A percentile compares a stretch with the other conserved stretches of the same genome.
These are phyloP conservation scores for Crax fasciolata DNA, from an alignment of 2,797 vertebrate species.

Conservation along the genomic window DNA sequence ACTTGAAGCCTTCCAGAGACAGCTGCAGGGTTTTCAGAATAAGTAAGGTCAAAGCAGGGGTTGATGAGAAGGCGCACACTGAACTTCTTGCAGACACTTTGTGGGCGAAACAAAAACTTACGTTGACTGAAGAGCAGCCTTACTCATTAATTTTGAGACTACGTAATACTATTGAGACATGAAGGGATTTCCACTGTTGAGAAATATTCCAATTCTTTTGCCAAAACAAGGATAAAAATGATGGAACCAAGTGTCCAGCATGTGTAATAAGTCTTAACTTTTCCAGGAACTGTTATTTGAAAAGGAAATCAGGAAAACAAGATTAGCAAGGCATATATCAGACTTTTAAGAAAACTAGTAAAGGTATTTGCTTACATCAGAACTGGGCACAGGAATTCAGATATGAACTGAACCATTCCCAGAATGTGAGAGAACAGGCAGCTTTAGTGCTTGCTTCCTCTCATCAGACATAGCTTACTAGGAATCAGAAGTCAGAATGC, in stretches of 20 bases:
- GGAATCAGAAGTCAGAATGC: neutral
- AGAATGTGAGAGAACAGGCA: neutral
- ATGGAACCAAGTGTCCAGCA: slow-evolving; percentile 2
- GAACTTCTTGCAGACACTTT: neutral
- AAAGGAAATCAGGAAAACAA: slow-evolving; percentile 13
- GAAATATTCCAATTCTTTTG: slow-evolving; percentile 14
- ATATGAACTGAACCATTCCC: neutral
- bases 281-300: slow-evolving; percentile 5
- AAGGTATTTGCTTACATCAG: neutral
- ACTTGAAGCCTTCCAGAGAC: neutral
- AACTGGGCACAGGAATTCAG: neutral
- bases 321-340: neutral
- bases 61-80: neutral
- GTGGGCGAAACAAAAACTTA: slow-evolving; percentile 2
- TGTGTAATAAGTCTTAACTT: neutral
- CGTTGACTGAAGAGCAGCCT: neutral
- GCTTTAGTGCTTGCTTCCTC: neutral
- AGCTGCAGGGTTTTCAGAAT: neutral
- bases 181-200: slow-evolving; percentile 31
- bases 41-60: neutral
- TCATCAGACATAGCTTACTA: neutral
- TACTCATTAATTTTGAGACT: slow-evolving; percentile 24
- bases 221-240: neutral
- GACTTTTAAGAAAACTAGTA: neutral
- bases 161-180: neutral